Percentiles rank a stretch among this genome's conserved stretches.
phyloP scores from a whole-genome alignment of 2,113 vertebrate genomes.

The Odocoileus virginianus region DNA sequence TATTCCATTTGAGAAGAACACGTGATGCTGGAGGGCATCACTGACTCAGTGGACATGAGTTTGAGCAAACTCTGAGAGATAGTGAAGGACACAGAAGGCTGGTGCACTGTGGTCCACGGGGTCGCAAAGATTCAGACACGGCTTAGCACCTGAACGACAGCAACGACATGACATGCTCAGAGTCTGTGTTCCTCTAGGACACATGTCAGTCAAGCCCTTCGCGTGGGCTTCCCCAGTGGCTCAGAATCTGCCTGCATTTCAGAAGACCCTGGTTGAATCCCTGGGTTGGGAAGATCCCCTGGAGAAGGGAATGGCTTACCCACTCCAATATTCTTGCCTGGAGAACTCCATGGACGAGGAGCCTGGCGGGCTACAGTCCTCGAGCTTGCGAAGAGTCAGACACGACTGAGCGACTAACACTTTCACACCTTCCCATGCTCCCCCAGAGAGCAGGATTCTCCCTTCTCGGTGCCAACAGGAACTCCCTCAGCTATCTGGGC shows the following conservation, averaged over 20 bases:
- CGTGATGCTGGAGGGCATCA: not conserved
- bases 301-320: not conserved
- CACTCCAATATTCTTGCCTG: not conserved
- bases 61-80: not conserved
- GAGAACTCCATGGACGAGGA: not conserved
- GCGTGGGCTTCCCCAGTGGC: not conserved
- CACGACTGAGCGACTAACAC: not conserved
- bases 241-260: not conserved
- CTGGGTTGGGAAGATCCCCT: not conserved
- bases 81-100: not conserved
- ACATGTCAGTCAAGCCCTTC: not conserved
- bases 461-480: not conserved
- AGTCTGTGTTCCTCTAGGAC: not conserved
- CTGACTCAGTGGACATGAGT: not conserved
- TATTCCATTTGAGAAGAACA: not conserved
- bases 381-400: not conserved
- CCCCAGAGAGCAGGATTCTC: not conserved
- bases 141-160: not conserved
- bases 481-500: not conserved
- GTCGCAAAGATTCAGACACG: rapidly evolving
- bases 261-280: not conserved
- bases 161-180: not conserved
- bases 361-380: not conserved
- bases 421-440: not conserved
- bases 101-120: not conserved